Evolutionary conservation across 2,888 invertebrate genomes (phyloP).

Genomic region (Trileptium ribeirensis): DNA sequence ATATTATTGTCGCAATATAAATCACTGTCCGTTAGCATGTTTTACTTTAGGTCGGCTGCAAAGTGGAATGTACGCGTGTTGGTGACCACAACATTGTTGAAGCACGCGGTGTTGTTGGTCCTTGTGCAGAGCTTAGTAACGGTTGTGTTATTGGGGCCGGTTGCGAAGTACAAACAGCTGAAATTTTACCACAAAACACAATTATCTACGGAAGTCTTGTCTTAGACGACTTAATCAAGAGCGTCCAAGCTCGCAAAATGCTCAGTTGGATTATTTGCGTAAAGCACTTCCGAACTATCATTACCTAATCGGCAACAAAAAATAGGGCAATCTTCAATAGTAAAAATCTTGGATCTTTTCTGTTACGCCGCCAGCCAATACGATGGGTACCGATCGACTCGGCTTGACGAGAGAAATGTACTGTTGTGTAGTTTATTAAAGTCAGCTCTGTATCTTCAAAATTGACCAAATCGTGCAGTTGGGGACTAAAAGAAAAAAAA

Average conservation of each 20-base stretch:
- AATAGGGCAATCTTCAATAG: too few relatives aligned
- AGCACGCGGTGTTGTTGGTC: slow-evolving; percentile 65
- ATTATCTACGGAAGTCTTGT: slow-evolving; percentile 82
- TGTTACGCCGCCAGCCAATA: too few relatives aligned
- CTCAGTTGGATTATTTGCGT: slow-evolving; percentile 81
- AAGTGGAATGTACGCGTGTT: slow-evolving; percentile 66
- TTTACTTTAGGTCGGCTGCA: slow-evolving; percentile 41
- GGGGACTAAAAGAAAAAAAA: too few relatives aligned
- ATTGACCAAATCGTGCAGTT: too few relatives aligned
- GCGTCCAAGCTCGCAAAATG: slow-evolving; percentile 75
- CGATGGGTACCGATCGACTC: too few relatives aligned
- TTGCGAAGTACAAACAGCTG: slow-evolving; percentile 67
- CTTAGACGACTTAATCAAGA: slow-evolving; percentile 74
- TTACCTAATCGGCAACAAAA: slow-evolving; percentile 71
- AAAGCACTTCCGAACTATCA: slow-evolving; percentile 92
- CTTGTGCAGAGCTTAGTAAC: slow-evolving; percentile 71
- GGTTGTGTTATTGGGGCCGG: slow-evolving; percentile 87
- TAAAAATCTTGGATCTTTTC: too few relatives aligned
- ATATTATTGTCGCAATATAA: too few relatives aligned
- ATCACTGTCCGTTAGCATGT: too few relatives aligned
- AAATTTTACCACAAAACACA: slow-evolving; percentile 74
- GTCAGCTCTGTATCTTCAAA: too few relatives aligned
- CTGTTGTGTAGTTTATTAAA: too few relatives aligned
- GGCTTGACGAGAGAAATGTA: too few relatives aligned
- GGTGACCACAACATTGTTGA: slow-evolving; percentile 94